Base-by-base conservation (phyloP, 1,140 invertebrate species). In the Diorhabda carinulata region DNA sequence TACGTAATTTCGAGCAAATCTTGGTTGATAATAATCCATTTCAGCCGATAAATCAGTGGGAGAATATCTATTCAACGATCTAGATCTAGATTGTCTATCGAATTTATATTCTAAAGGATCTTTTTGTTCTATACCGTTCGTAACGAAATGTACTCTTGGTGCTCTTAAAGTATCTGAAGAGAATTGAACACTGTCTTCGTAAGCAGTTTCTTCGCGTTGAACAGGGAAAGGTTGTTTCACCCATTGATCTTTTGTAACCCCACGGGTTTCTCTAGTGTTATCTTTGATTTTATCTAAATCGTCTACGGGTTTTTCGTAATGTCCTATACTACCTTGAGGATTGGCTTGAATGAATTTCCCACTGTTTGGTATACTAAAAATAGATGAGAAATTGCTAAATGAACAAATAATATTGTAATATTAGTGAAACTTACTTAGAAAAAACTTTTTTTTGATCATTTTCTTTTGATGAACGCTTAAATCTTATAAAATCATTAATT, bases 401-500 rank as follows among this genome's bases (percentile, higher is more conserved):
- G 4, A 52, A 52, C 3, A 52, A 4, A 52, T 8, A 52, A 52
- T n/a, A 52, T 4, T 8, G 3, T 3, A 52, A 4, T 25, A 25
- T 25, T 25, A 52, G 47, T 8, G n/a, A 52, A 52, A 52, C 47
- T 52, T 52, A 52, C 47, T n/a, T 52, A 3, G 4, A 52, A 52
- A 8, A 8, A 8, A 8, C 6, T 52, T 2, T 6, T 52, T 52
- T 52, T 4, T 3, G 2, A 6, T 8, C 6, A 52, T 52, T n/a
- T 8, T 6, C n/a, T 52, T 52, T 6, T 52, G n/a, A 2, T 43
- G 71, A 66, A 45, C 77, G 61, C 68, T 66, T 71, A 59, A 79
- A 79, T 57, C 78, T 64, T 42, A 79, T 77, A 61, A 78, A 79
- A 74, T 79, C 78, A 70, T 78, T 77, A n/a, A 79, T 78, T 58